Evolutionary conservation across 53 echinoderm and acorn worm genomes (phyloP).

Genomic region (Holothuria scabra): DNA sequence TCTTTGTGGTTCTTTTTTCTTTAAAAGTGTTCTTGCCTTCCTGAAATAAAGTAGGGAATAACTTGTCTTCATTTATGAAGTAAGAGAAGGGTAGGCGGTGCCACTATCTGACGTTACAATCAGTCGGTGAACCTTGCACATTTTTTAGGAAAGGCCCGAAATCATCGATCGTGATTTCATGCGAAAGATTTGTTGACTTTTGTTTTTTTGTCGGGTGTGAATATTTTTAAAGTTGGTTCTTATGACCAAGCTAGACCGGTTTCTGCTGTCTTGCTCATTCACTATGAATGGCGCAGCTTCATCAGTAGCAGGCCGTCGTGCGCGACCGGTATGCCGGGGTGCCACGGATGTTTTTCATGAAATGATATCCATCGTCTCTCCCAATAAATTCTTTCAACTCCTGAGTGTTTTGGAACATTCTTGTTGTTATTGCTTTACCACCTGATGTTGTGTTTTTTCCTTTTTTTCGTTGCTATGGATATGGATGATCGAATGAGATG

Average conservation of each 20-base stretch:
- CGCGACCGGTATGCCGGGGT: slow-evolving; percentile 73
- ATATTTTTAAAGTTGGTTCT: no score
- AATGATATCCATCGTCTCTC: slow-evolving; percentile 54
- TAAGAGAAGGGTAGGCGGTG: no score
- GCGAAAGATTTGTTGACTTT: no score
- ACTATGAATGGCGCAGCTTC: no score
- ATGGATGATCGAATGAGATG: slow-evolving; percentile 69
- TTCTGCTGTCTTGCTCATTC: no score
- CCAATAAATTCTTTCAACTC: slow-evolving; percentile 52
- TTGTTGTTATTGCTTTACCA: slow-evolving; percentile 40
- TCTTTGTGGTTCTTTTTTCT: slow-evolving; percentile 53
- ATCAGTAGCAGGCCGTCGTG: no score
- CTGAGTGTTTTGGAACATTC: slow-evolving; percentile 49
- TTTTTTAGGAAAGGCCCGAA: no score
- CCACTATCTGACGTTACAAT: no score
- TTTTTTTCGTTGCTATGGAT: slow-evolving; percentile 72
- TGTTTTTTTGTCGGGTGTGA: no score
- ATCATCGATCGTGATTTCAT: no score
- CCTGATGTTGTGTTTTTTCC: slow-evolving; percentile 35
- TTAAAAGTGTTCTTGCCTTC: slow-evolving; percentile 62
- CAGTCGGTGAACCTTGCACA: no score
- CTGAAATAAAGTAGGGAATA: slow-evolving; percentile 74
- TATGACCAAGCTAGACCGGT: no score
- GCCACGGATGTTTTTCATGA: slow-evolving; percentile 65
- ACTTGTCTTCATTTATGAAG: slow-evolving; percentile 59